Base-by-base conservation (phyloP, 2,797 vertebrate genomes). In the Chelon labrosus region DNA sequence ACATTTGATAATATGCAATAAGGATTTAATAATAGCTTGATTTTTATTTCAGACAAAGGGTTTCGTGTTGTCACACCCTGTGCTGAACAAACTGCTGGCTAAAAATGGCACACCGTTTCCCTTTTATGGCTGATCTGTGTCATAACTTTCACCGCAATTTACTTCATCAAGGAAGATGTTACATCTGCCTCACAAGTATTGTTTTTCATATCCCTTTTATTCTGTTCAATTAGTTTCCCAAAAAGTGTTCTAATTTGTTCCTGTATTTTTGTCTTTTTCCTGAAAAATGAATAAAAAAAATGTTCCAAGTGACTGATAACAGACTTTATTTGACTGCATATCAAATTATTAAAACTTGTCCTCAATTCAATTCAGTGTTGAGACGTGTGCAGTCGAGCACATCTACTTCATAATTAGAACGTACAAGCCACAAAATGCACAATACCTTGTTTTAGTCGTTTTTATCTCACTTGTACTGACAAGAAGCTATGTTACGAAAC, bases 401-500 rank as follows among this genome's bases (percentile, higher is more conserved):
- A 25, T 25, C 8, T 17, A 50, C 22, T 56, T 44, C 4, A 31
- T 52, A 12, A 13, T 35, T 11, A 31, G 2, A 49, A 59, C n/a
- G 13, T 0, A 4, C 20, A 53, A 53, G 22, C 19, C 22, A 46
- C 38, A 65, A 31, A 71, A 42, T 31, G 27, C 31, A 47, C 17
- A 70, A 25, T 5, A 37, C 68, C 35, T 35, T 27, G 10, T 37
- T 69, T n/a, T 10, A 61, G 37, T 47, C 57, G 50, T 54, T 57
- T 68, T 68, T n/a, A 46, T 10, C 39, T 41, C 27, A 46, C 51
- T 62, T 65, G 37, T 1, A 49, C 35, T 31, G 20, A 51, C 14
- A 57, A 25, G 19, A 44, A 10, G 14, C 2, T n/a, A 7, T n/a
- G 14, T 16, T 9, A 49, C 31, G 1, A 42, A 74, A 62, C 20